Base-by-base conservation (phyloP, 2,888 invertebrate species). In the Hyposoter didymator region DNA sequence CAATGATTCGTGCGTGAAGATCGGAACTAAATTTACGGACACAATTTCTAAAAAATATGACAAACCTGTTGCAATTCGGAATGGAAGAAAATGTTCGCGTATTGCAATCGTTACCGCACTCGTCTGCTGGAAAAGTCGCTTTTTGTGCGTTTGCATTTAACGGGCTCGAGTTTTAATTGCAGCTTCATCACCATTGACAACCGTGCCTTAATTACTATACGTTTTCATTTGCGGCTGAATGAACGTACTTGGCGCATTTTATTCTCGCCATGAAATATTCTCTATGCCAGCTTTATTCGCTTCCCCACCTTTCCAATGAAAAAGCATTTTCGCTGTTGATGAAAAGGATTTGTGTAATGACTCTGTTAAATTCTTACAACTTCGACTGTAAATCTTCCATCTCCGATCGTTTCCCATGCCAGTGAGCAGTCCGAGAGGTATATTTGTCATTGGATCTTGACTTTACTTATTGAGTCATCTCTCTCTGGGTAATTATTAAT, bases 391-490 rank as follows among this genome's bases (percentile, higher is more conserved):
- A 52, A 52, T 72, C 72, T 39, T 52, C 19, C 39, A 55, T 45
- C 22, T 45, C 7, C 67, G 22, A 45, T 35, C 52, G 64, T 32
- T 28, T 72, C 49, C 49, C 17, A 10, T 49, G 1, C n/a, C 17
- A 12, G 49, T 49, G 7, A 55, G n/a, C 39, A 43, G 39, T 74
- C 17, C 43, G n/a, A 14, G 43, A 28, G 43, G 39, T 59, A 74
- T 43, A 43, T 74, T 39, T 43, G 43, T 55, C 43, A 43, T 74
- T 74, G 59, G 28, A 74, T 22, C 59, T 43, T 45, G 59, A 43
- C 73, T 74, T 45, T 5, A 39, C 79, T 72, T 49, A 64, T 79
- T 79, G 72, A 79, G 64, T 72, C 79, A 72, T 79, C 79, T 74
- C 43, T 74, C 43, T 49, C 64, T 64, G 72, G 49, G 43, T 79